These are phyloP conservation scores for Malthinus flaveolus DNA, from an alignment of 2,888 invertebrate genomes.

Conservation along the genomic window DNA sequence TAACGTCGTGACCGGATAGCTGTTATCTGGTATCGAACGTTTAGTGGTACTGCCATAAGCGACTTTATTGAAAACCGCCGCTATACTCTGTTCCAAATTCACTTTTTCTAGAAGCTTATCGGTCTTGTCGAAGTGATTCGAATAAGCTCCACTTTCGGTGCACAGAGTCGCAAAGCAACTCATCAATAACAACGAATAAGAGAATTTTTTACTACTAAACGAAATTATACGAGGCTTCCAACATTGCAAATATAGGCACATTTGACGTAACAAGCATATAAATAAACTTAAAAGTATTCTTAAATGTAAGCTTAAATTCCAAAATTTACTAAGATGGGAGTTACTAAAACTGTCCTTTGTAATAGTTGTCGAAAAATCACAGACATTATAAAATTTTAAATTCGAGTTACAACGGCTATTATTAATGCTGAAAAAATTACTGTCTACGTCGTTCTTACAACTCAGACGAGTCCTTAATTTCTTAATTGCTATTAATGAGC, in stretches of 20 bases:
- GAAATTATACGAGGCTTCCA: conserved; percentile 6
- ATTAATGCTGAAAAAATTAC: conserved; percentile 16
- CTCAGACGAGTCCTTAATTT: too few relatives aligned
- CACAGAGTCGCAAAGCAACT: conserved; percentile 8
- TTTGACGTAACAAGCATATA: conserved; percentile 45
- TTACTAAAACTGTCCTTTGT: conserved; percentile 6
- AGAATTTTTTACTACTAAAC: background rate
- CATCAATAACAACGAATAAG: conserved; percentile 12
- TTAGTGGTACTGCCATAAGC: conserved; percentile 72
- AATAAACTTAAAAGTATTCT: conserved; percentile 44
- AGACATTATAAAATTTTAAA: background rate
- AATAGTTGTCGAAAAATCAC: conserved; percentile 18
- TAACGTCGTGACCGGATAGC: conserved; percentile 64
- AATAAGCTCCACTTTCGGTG: conserved; percentile 34
- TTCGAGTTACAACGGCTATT: too few relatives aligned
- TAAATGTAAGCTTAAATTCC: conserved; percentile 26
- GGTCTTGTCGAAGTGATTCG: conserved; percentile 51
- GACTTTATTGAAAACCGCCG: conserved; percentile 70
- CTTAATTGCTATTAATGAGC: too few relatives aligned
- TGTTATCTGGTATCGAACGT: conserved; percentile 67
- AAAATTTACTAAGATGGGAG: conserved; percentile 11
- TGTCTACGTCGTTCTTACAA: conserved; percentile 12
- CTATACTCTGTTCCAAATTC: conserved; percentile 66
- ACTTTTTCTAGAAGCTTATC: conserved; percentile 60
- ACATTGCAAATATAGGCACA: conserved; percentile 48